Evolutionary conservation across 2,888 invertebrate genomes (phyloP), one percentile per base, ranked within the genome.

Genomic region (Trichogramma evanescens): DNA sequence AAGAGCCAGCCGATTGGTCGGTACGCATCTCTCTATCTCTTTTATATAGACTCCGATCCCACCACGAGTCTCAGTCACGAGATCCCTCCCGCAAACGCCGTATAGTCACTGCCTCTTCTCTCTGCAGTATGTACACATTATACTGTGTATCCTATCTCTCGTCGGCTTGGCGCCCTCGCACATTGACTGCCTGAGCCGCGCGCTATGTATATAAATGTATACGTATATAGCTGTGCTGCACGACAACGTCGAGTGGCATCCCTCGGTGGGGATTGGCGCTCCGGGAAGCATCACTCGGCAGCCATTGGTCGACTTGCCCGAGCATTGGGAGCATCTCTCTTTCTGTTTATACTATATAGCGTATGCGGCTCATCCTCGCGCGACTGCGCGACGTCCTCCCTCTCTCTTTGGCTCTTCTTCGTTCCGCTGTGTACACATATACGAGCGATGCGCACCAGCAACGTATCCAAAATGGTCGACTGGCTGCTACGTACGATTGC

Each of bases 281-380:
- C 70, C 69, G 71, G 69, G 72, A 71, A 73, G 70, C 77, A 76
- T 76, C 77, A 68, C 68, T 66, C 66, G 46, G 59, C 58, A 48
- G 62, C 66, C 54, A 75, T 77, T 77, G 77, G 77, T 64, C 66
- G 26, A 26, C 26, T 26, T 26, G 26, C 26, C 60, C 65, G 54
- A 6, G 61, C 56, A 45, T 26, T 57, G 58, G 64, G 67, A 72
- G 67, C 73, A 75, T 76, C 76, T 73, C 73, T 26, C 26, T 26
- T 26, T 26, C 26, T 74, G 74, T 77, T 77, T 76, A 76, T 77
- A 77, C 67, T 71, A 69, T 70, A 62, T 63, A 67, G 72, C 71
- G 70, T 58, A 72, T 73, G 73, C 74, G 74, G 74, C 68, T 62
- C 56, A 48, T 56, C 63, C 41, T 41, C 53, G 38, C 26, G 26